Evolutionary conservation across 2,113 vertebrate genomes (phyloP).

Genomic region (Lamprologus speciosus): DNA sequence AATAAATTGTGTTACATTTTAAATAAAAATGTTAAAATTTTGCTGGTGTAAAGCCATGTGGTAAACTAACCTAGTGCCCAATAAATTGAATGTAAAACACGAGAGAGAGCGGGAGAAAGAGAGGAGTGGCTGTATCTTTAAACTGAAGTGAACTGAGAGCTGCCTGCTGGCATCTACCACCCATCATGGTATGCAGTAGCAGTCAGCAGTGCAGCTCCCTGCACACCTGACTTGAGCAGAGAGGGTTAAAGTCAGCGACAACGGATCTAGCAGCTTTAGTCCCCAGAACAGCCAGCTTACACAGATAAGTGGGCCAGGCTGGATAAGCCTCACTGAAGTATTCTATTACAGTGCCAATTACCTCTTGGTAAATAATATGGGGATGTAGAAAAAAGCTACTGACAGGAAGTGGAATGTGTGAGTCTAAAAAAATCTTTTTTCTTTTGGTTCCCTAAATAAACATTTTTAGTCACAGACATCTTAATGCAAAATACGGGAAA

Average conservation of each 20-base stretch:
- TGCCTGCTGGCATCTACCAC: neutral
- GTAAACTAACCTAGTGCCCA: neutral
- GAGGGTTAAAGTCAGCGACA: constrained; percentile 58
- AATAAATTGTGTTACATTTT: neutral
- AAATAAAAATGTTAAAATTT: neutral
- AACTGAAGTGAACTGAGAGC: neutral
- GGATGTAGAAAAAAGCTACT: constrained; percentile 33
- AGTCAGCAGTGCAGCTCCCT: constrained; percentile 5
- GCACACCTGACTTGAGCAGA: constrained; percentile 49
- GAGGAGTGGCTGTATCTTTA: neutral
- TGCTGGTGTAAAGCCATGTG: neutral
- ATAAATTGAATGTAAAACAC: neutral
- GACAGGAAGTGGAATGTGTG: constrained; percentile 33
- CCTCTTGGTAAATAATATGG: constrained; percentile 54
- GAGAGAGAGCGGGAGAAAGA: neutral
- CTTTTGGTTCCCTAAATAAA: constrained; percentile 17
- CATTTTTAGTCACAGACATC: neutral
- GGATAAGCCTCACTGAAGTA: constrained; percentile 60
- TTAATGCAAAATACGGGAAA: neutral
- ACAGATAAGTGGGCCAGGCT: constrained; percentile 59
- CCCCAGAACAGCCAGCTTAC: constrained; percentile 65
- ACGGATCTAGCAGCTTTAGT: constrained; percentile 61
- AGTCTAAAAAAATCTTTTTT: constrained; percentile 13
- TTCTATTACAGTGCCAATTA: constrained; percentile 68
- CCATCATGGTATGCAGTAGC: neutral